Percentiles rank a stretch among this genome's conserved stretches.
Evolutionary conservation across 2,113 vertebrate genomes (phyloP).

Genomic region (Orientallactaga bullata): DNA sequence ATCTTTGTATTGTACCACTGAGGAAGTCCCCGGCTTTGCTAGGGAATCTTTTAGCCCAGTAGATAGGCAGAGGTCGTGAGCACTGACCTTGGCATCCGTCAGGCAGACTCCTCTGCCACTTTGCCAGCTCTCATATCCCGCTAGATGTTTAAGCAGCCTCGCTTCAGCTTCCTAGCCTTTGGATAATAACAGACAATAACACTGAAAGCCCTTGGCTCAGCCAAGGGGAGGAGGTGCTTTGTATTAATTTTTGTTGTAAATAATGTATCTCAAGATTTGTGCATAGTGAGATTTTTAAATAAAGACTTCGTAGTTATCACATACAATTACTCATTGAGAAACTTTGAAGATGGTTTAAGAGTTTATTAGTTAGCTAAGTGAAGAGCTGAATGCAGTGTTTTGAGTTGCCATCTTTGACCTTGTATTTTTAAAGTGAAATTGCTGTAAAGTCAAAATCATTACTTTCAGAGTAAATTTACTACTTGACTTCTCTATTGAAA

Average conservation of each 20-base stretch:
- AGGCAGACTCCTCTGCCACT: neutral
- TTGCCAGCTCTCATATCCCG: neutral
- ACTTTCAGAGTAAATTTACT: neutral
- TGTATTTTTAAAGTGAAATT: slow-evolving; percentile 48
- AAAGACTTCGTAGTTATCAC: neutral
- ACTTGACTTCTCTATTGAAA: neutral
- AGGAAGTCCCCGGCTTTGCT: neutral
- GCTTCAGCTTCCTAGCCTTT: neutral
- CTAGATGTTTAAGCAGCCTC: neutral
- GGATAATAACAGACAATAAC: neutral
- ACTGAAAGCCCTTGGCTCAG: neutral
- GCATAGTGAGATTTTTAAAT: neutral
- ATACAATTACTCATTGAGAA: neutral
- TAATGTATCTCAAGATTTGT: neutral
- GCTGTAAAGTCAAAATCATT: neutral
- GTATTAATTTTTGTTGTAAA: neutral
- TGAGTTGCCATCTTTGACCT: neutral
- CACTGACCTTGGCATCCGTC: neutral
- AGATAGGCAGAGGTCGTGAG: neutral
- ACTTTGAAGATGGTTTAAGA: slow-evolving; percentile 29
- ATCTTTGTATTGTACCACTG: neutral
- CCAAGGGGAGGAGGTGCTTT: neutral
- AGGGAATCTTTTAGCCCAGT: neutral
- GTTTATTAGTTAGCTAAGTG: neutral
- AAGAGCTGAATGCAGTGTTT: neutral